Evolutionary conservation across 2,113 vertebrate genomes (phyloP).

Genomic region (Trochalopteron elliotii): DNA sequence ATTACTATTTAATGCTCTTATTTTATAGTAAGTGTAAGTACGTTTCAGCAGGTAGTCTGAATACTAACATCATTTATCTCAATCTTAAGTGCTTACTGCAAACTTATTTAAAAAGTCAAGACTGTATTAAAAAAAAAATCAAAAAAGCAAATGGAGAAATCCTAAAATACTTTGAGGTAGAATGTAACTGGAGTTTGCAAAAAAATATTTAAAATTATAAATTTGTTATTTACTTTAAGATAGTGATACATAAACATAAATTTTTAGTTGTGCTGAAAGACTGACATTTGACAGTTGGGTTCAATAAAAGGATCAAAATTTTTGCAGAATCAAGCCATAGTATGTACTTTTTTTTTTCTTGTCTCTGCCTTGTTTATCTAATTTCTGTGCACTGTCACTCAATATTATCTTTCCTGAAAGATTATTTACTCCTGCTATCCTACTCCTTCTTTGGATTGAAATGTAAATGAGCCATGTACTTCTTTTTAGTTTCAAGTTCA

Average conservation of each 20-base stretch:
- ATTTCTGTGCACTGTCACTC: neutral
- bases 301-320: neutral
- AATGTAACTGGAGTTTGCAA: neutral
- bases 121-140: neutral
- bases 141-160: neutral
- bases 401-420: neutral
- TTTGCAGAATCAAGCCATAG: neutral
- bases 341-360: neutral
- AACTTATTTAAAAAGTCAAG: neutral
- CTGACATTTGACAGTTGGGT: neutral
- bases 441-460: neutral
- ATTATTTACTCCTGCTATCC: neutral
- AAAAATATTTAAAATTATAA: neutral
- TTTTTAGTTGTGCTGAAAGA: neutral
- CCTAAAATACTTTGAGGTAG: neutral
- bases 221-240: neutral
- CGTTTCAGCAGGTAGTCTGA: neutral
- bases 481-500: constrained; percentile 35
- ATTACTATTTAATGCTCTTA: neutral
- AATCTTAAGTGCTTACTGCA: neutral
- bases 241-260: neutral
- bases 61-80: neutral
- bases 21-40: neutral
- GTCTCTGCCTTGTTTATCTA: neutral
- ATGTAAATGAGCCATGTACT: constrained; percentile 1